phyloP scores from a whole-genome alignment of 2,797 vertebrate species.

The Bovichtus diacanthus region DNA sequence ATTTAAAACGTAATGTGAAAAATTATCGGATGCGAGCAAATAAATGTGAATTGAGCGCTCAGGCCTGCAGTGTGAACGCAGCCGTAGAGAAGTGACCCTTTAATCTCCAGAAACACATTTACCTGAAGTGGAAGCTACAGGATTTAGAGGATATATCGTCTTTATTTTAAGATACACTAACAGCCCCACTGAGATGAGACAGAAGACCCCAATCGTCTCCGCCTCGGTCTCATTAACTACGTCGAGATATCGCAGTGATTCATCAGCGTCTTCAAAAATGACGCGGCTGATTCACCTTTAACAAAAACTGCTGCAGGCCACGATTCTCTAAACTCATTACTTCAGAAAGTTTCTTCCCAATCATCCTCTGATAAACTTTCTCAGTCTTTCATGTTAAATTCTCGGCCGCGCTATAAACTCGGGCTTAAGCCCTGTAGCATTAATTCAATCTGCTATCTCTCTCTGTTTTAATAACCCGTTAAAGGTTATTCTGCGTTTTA shows the following conservation, averaged over 20 bases:
- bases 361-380: constrained; percentile 61
- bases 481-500: constrained; percentile 72
- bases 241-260: constrained; percentile 28
- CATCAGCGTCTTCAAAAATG: background rate
- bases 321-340: constrained; percentile 57
- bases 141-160: background rate
- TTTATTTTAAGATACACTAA: background rate
- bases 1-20: no score
- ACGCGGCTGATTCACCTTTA: constrained; percentile 33
- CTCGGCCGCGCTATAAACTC: constrained; percentile 36
- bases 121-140: background rate
- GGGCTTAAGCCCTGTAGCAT: constrained; percentile 57
- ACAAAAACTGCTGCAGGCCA: constrained; percentile 21
- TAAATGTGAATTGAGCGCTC: no score
- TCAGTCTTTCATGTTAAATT: constrained; percentile 38
- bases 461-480: constrained; percentile 71
- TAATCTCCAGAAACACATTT: background rate
- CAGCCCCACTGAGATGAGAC: constrained; percentile 7
- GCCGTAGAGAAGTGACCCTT: no score
- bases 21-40: no score
- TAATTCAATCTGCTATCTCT: constrained; percentile 78
- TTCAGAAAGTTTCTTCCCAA: constrained; percentile 50
- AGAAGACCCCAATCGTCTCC: constrained; percentile 23
- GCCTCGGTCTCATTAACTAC: constrained; percentile 28
- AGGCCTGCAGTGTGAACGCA: no score